Conservation (phyloP, 2,113 vertebrate genomes). For the Anser cygnoides region DNA sequence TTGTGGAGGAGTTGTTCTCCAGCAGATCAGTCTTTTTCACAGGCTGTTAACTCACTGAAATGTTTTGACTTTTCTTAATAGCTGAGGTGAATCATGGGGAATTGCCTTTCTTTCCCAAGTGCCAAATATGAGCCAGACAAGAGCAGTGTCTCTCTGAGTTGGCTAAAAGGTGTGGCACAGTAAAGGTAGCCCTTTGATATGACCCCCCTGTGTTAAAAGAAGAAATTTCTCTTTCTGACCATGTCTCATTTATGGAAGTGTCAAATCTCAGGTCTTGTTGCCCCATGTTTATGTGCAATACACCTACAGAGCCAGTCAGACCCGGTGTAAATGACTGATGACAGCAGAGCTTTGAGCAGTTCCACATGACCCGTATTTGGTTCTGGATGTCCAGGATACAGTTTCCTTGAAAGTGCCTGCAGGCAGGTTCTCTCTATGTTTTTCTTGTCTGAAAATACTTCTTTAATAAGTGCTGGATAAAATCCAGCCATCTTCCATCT, state of each 20-base stretch:
- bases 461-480: neutral
- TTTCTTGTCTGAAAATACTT: constrained; percentile 24
- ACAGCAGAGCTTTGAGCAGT: neutral
- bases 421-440: constrained; percentile 23
- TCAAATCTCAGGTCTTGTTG: constrained; percentile 24
- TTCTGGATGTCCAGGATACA: constrained; percentile 26
- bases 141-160: constrained; percentile 39
- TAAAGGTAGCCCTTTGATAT: neutral
- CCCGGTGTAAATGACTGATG: neutral
- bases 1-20: neutral
- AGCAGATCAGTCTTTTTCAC: neutral
- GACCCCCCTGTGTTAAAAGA: neutral
- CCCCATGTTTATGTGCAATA: neutral
- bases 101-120: constrained; percentile 50
- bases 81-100: constrained; percentile 33
- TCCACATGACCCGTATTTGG: neutral
- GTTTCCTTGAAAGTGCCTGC: constrained; percentile 36
- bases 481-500: neutral
- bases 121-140: constrained; percentile 49
- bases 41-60: neutral
- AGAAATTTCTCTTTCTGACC: constrained; percentile 20
- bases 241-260: constrained; percentile 46
- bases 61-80: constrained; percentile 16
- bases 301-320: neutral
- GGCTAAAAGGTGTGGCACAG: constrained; percentile 54